phyloP scores from a whole-genome alignment of 2,797 vertebrate genomes.

The Dryobates pubescens region DNA sequence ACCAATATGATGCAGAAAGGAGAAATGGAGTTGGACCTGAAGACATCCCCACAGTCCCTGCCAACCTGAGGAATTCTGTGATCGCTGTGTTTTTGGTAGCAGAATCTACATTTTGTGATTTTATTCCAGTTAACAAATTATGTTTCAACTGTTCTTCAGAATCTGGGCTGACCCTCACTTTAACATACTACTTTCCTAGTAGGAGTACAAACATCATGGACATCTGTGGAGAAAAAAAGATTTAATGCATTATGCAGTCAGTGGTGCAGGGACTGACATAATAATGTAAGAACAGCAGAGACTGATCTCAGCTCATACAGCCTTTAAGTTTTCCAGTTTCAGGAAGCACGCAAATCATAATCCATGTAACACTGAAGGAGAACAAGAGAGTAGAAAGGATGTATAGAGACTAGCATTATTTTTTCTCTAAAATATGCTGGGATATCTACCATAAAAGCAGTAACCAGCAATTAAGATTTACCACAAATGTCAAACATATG shows the following conservation, averaged over 20 bases:
- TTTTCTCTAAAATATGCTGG: constrained; percentile 23
- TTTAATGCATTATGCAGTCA: neutral
- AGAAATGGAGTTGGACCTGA: neutral
- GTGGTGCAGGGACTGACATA: neutral
- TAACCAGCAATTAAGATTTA: constrained; percentile 44
- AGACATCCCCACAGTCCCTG: neutral
- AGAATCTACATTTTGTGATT: neutral
- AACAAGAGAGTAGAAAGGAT: constrained; percentile 29
- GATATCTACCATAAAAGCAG: constrained; percentile 34
- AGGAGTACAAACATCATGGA: neutral
- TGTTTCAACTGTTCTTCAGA: neutral
- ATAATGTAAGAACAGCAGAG: neutral
- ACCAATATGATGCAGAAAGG: neutral
- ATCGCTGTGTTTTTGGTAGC: neutral
- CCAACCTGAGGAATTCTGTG: neutral
- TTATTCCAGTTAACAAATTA: neutral
- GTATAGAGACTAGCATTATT: neutral
- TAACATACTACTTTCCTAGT: neutral
- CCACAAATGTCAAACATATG: constrained; percentile 46
- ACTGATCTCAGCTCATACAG: neutral
- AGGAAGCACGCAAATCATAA: neutral
- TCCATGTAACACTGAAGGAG: neutral
- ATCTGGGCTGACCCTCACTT: neutral
- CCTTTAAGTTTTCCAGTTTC: neutral
- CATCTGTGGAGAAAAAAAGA: neutral